Conservation (phyloP, 2,888 invertebrate genomes). For the Nomada fabriciana region DNA sequence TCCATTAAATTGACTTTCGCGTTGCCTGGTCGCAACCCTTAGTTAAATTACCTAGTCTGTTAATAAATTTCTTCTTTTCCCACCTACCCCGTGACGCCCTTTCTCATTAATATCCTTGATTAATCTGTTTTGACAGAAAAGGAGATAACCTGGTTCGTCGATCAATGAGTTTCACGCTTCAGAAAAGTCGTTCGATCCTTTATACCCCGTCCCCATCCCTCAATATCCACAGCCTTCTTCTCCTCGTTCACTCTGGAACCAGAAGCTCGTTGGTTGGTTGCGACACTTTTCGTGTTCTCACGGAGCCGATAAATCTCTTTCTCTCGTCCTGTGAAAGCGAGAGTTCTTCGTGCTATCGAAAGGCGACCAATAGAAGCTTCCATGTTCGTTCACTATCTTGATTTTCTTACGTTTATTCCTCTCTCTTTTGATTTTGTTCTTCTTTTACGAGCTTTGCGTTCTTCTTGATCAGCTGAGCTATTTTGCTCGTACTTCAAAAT, state of each 20-base stretch:
- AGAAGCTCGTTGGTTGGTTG: slow-evolving; percentile 63
- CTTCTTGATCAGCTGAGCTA: neutral
- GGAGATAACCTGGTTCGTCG: slow-evolving; percentile 45
- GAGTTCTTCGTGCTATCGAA: slow-evolving; percentile 61
- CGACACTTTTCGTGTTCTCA: slow-evolving; percentile 73
- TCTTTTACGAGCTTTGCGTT: neutral
- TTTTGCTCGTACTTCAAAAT: too few relatives aligned
- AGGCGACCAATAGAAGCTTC: slow-evolving; percentile 31
- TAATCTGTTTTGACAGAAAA: slow-evolving; percentile 59
- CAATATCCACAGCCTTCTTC: neutral
- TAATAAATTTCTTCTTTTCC: slow-evolving; percentile 38
- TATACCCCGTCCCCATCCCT: neutral
- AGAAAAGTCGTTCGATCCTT: slow-evolving; percentile 46
- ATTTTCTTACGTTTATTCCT: neutral
- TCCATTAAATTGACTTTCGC: neutral
- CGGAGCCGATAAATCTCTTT: slow-evolving; percentile 72
- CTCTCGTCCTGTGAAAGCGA: slow-evolving; percentile 61
- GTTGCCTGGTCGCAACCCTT: slow-evolving; percentile 15
- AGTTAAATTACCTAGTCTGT: slow-evolving; percentile 39
- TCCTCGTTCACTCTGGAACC: slow-evolving; percentile 15
- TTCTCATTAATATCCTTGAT: slow-evolving; percentile 55
- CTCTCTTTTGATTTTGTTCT: neutral
- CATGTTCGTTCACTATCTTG: neutral
- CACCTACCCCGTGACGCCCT: neutral
- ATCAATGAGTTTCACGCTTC: slow-evolving; percentile 54